These are phyloP conservation scores for Parambassis ranga DNA, from an alignment of 2,797 vertebrate genomes.

Conservation along the genomic window DNA sequence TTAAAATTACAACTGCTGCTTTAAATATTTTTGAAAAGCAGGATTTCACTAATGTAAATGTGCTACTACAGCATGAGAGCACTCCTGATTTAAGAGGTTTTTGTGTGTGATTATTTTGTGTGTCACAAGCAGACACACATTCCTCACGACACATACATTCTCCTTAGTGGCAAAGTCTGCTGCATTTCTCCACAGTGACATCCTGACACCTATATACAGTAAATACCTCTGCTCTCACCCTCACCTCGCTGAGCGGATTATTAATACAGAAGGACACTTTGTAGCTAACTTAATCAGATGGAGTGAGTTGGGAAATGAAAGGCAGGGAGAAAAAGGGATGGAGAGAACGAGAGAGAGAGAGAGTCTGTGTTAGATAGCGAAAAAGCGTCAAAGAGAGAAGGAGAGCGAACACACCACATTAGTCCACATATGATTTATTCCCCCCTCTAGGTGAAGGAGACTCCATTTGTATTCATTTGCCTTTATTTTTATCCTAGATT, in stretches of 20 bases:
- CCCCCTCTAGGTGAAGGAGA: conserved; percentile 73
- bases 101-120: background rate
- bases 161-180: background rate
- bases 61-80: background rate
- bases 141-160: background rate
- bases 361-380: background rate
- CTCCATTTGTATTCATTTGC: conserved; percentile 83
- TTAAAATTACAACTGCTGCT: conserved; percentile 1
- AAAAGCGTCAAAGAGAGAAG: conserved; percentile 12
- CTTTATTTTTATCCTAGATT: conserved; percentile 79
- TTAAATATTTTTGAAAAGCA: conserved; percentile 16
- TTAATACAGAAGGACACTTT: conserved; percentile 68
- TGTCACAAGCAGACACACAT: background rate
- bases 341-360: background rate
- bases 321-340: conserved; percentile 14
- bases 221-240: conserved; percentile 19
- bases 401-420: conserved; percentile 58
- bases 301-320: conserved; percentile 50
- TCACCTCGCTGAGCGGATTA: conserved; percentile 47
- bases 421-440: conserved; percentile 80
- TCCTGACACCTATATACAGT: conserved; percentile 27
- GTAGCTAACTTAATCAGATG: conserved; percentile 63
- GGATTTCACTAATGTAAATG: background rate
- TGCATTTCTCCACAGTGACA: conserved; percentile 14
- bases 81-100: conserved; percentile 2